Base-by-base conservation (phyloP, 2,113 vertebrate genomes). In the Vicugna pacos region DNA sequence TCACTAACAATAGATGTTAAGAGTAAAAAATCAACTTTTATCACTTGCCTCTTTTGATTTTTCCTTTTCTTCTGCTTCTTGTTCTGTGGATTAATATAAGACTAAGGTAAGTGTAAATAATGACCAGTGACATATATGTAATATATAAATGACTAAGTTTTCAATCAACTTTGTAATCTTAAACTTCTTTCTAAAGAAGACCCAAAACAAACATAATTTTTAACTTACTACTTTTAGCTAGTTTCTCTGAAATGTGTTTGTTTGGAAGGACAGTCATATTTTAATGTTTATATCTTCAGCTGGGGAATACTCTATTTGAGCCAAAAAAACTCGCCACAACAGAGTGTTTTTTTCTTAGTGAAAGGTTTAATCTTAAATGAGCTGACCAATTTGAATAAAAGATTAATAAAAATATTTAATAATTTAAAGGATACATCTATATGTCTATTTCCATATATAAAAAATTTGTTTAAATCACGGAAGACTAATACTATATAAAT, bases 31-130 rank as follows among this genome's bases (percentile, higher is more conserved):
- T 73, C 0, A 96, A 84, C 58, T 54, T 81, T 96, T 98, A 93
- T 97, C 93, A 99, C 98, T 99, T 98, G 98, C 99, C 97, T 98
- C 98, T 97, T 98, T 99, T 91, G 97, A 96, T 96, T 97, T 98
- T 97, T 98, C 98, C 28, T 98, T 98, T 97, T 98, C 98, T 64
- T 98, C 98, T 96, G 98, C 96, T 94, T 98, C 98, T 97, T 93
- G 97, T 97, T 98, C 99, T 99, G 97, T 96, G 97, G 94, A 98
- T 98, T 91, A 99, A 98, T 97, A 16, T 72, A 96, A 98, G 82
- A 98, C 91, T 0, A 76, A 97, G 26, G 50, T 96, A 97, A 97
- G 86, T 75, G 67, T 0, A 73, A 98, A 70, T 73, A 97, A 97
- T 94, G 95, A 89, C 83, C 38, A 67, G 15, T 32, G 28, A 92